Evolutionary conservation across 2,797 vertebrate genomes (phyloP).

Genomic region (Phoeniculus purpureus): DNA sequence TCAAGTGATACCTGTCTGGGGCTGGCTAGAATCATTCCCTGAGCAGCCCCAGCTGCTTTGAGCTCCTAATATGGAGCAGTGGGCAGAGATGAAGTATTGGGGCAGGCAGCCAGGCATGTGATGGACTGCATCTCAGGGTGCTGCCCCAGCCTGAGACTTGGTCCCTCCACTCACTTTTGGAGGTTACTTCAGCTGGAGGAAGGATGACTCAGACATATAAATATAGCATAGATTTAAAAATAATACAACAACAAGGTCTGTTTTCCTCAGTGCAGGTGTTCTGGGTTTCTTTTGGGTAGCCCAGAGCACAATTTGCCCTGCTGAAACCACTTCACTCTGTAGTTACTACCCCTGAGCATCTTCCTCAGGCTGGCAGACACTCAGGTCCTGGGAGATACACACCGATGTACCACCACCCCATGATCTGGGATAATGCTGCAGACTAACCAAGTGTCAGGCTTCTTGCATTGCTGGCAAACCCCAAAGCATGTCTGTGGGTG

Average conservation of each 20-base stretch:
- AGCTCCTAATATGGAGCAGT: not conserved
- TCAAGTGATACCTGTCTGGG: not conserved
- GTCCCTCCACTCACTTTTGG: not conserved
- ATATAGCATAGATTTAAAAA: not conserved
- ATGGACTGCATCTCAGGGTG: not conserved
- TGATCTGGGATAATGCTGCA: not conserved
- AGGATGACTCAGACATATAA: not conserved
- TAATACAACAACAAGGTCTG: not conserved
- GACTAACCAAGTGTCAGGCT: not conserved
- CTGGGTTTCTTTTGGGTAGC: not conserved
- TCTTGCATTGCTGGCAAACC: not conserved
- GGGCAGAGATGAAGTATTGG: not conserved
- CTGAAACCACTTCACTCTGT: not conserved
- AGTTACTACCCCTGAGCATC: not conserved
- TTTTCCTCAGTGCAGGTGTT: not conserved
- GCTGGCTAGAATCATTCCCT: not conserved
- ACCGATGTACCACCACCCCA: not conserved
- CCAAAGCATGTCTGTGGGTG: not conserved
- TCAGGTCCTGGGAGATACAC: not conserved
- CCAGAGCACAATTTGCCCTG: not conserved
- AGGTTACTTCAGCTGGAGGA: not conserved
- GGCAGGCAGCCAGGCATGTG: not conserved
- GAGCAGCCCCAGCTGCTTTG: not conserved
- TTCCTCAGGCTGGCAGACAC: not conserved
- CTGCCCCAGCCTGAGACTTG: fast-evolving